Percentiles rank a stretch among this genome's conserved stretches.
These are phyloP conservation scores for Mellivora capensis DNA, from an alignment of 2,113 vertebrate species.

Conservation along the genomic window DNA sequence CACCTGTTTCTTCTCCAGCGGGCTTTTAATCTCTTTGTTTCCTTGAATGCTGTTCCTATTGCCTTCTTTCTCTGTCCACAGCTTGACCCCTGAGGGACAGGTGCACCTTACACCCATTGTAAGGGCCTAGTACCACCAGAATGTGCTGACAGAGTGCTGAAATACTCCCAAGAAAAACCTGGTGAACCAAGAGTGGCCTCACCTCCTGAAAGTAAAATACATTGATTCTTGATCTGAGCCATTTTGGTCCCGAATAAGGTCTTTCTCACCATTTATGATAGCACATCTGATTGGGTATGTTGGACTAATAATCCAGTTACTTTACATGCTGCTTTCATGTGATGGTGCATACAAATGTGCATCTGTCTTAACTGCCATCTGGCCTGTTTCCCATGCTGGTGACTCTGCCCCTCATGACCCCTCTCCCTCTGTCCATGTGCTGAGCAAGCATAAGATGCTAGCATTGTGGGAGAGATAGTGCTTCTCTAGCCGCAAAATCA, in stretches of 20 bases:
- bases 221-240: background rate
- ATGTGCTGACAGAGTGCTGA: background rate
- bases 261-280: background rate
- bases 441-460: background rate
- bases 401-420: background rate
- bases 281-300: background rate
- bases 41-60: background rate
- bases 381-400: background rate
- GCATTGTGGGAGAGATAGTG: background rate
- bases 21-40: constrained; percentile 3
- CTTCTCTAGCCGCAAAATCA: background rate
- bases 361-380: background rate
- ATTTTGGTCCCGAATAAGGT: background rate
- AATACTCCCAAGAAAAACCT: background rate
- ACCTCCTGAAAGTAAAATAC: background rate
- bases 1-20: background rate
- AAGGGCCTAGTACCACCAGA: background rate
- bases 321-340: background rate
- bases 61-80: background rate
- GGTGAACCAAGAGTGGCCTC: background rate
- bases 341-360: background rate
- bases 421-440: background rate
- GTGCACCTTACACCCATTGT: background rate
- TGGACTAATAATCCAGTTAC: background rate
- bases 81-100: background rate